These are phyloP conservation scores for Leptoteleia sp. DNA, from an alignment of 1,140 invertebrate species.

Conservation along the genomic window DNA sequence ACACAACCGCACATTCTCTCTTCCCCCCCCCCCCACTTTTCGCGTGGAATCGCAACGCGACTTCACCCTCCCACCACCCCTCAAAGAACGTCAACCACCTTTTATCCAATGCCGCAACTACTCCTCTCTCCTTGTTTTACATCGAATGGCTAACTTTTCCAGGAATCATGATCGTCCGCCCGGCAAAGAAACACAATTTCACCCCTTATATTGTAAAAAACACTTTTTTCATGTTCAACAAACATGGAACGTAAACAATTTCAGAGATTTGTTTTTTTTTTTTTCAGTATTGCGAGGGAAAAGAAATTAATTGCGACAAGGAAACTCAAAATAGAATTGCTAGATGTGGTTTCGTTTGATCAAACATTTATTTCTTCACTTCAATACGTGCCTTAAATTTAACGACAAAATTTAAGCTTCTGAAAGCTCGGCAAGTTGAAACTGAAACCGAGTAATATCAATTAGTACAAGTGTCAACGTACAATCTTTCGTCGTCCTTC, in stretches of 20 bases:
- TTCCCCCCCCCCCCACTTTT: slow-evolving; percentile 52
- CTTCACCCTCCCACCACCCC: slow-evolving; percentile 58
- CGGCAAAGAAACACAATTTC: slow-evolving; percentile 9
- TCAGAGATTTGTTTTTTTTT: too few species aligned
- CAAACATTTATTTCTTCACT: background rate
- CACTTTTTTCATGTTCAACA: background rate
- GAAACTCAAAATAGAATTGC: too few species aligned
- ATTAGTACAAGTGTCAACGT: slow-evolving; percentile 1
- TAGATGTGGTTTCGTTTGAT: too few species aligned
- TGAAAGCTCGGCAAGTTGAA: background rate
- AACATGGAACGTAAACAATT: background rate
- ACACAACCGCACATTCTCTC: slow-evolving; percentile 70
- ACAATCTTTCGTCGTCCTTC: background rate
- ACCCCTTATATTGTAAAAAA: slow-evolving; percentile 2
- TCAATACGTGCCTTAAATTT: background rate
- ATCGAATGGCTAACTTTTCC: slow-evolving; percentile 44
- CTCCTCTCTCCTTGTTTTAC: slow-evolving; percentile 47
- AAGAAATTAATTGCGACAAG: background rate
- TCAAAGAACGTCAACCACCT: slow-evolving; percentile 59
- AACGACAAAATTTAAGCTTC: background rate
- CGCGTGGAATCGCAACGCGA: slow-evolving; percentile 9
- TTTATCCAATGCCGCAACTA: slow-evolving; percentile 68
- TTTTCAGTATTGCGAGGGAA: too few species aligned
- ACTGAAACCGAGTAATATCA: background rate
- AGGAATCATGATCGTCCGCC: slow-evolving; percentile 23